Evolutionary conservation across 2,888 invertebrate genomes (phyloP).

Genomic region (Bimastos eiseni): DNA sequence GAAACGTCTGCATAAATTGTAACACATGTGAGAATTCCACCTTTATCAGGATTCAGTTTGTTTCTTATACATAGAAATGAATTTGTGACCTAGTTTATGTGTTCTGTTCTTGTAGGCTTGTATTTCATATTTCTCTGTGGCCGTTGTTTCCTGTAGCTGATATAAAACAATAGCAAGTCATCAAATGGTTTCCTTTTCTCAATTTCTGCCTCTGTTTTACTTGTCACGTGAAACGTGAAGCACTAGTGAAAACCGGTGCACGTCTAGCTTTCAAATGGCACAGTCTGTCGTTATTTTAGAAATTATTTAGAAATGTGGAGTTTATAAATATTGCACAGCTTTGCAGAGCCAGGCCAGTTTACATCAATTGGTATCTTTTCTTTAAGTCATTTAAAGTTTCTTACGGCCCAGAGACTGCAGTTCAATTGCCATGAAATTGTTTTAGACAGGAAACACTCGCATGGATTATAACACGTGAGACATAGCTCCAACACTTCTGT

Average conservation of each 20-base stretch:
- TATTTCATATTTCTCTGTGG: constrained; percentile 16
- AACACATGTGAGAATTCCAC: not conserved
- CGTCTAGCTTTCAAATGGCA: too few relatives aligned
- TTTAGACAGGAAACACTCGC: not conserved
- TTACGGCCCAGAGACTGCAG: not conserved
- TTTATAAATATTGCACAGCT: not conserved
- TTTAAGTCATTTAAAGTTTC: not conserved
- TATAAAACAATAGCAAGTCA: not conserved
- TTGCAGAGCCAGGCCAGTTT: not conserved
- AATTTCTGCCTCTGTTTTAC: not conserved
- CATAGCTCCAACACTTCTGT: too few relatives aligned
- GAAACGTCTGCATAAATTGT: not conserved
- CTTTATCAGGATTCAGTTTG: not conserved
- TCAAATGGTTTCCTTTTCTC: not conserved
- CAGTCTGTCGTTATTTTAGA: too few relatives aligned
- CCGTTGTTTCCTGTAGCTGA: not conserved
- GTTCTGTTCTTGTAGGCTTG: not conserved
- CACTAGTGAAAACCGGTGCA: too few relatives aligned
- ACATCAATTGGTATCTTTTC: too few relatives aligned
- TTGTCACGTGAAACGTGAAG: not conserved
- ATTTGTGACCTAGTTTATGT: not conserved
- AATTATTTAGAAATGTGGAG: too few relatives aligned
- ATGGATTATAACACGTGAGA: too few relatives aligned
- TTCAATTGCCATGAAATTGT: not conserved
- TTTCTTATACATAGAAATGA: not conserved